Evolutionary conservation across 2,888 invertebrate species (phyloP), one percentile per base, ranked within the genome.

Genomic region (Caenorhabditis virilis): DNA sequence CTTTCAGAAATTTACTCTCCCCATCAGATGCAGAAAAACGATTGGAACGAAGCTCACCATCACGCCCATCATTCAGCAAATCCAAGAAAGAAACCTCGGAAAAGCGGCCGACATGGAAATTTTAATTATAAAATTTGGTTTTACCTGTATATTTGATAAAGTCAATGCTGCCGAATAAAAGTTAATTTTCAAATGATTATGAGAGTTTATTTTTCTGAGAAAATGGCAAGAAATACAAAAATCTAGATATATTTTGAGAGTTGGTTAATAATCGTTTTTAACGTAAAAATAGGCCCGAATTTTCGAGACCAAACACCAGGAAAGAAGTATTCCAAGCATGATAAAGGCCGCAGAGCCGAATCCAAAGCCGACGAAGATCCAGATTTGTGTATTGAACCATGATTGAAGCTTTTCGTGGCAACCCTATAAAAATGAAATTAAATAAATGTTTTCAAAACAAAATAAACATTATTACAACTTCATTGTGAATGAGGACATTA

Each of bases 81-180:
- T 55, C 63, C 13, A 70, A 72, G 55, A 76, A 75, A 52, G 78
- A 77, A 39, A 56, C 58, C 11, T 53, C 52, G 11, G 48, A 56
- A 11, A 58, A 64, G 50, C 74, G 79, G 47, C 81, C 81, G 9
- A 80, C 80, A 11, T 81, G 81, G 81, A 79, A 78, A 59, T 78
- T 80, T 43, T 80, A 58, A 77, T 43, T 20, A 48, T 15, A 15
- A 16, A 20, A 11, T 41, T 2, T 23, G n/a, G 15, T 33, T 3
- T 3, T 47, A 47, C 35, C 22, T 35, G 26, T 62, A 48, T 57
- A 49, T 63, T n/a, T n/a, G n/a, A n/a, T n/a, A n/a, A n/a, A n/a
- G n/a, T n/a, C n/a, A n/a, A n/a, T n/a, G n/a, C n/a, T n/a, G n/a
- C n/a, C n/a, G n/a, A 30, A 30, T 9, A 30, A 30, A 30, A 36